These are phyloP conservation scores for Pheosia tremula DNA, from an alignment of 2,888 invertebrate genomes.

Conservation along the genomic window DNA sequence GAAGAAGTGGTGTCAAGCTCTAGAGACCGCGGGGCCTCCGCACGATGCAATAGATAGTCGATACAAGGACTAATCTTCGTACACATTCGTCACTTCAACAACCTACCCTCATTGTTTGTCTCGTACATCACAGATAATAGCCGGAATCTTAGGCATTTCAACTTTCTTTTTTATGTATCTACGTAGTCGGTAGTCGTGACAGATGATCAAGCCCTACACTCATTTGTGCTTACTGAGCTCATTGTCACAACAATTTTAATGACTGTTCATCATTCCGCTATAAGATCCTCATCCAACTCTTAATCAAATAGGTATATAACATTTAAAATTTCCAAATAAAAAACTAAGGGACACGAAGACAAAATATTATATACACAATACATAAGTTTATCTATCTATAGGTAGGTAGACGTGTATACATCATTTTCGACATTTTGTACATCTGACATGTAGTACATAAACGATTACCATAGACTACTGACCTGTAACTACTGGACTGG, in stretches of 20 bases:
- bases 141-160: neutral
- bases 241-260: conserved; percentile 27
- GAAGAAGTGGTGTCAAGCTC: too few relatives aligned
- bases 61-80: neutral
- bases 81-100: conserved; percentile 34
- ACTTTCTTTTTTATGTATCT: too few relatives aligned
- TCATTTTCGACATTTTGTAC: too few relatives aligned
- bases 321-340: conserved; percentile 31
- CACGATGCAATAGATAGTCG: neutral
- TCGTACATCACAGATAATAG: conserved; percentile 42
- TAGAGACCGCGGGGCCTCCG: conserved; percentile 9
- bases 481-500: too few relatives aligned
- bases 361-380: too few relatives aligned
- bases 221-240: conserved; percentile 32
- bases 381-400: too few relatives aligned
- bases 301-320: conserved; percentile 14
- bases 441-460: too few relatives aligned
- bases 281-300: conserved; percentile 34
- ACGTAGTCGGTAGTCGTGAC: conserved; percentile 18
- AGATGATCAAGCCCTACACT: conserved; percentile 48
- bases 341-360: conserved; percentile 30
- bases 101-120: conserved; percentile 42
- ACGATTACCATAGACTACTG: too few relatives aligned
- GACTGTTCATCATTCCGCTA: conserved; percentile 21
- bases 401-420: too few relatives aligned